These are phyloP conservation scores for Anoplius nigerrimus DNA, from an alignment of 2,888 invertebrate species.

Conservation along the genomic window DNA sequence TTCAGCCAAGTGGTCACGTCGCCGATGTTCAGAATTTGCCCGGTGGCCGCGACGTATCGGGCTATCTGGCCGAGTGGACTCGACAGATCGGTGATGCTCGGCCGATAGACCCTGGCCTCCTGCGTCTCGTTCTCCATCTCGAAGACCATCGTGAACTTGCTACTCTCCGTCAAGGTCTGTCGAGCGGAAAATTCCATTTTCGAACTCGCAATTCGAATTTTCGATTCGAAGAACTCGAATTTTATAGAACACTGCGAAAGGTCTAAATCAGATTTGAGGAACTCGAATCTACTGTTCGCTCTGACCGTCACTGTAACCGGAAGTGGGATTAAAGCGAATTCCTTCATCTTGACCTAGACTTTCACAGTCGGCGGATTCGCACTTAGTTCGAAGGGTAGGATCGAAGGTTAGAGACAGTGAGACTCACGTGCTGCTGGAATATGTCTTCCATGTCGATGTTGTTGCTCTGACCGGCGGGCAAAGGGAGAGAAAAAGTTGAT, in stretches of 20 bases:
- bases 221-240: background rate
- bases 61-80: constrained; percentile 88
- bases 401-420: too few relatives aligned
- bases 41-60: constrained; percentile 89
- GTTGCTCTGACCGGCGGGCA: constrained; percentile 75
- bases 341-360: too few relatives aligned
- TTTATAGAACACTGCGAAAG: too few relatives aligned
- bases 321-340: too few relatives aligned
- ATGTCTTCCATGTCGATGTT: constrained; percentile 83
- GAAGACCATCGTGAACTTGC: constrained; percentile 89
- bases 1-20: constrained; percentile 89
- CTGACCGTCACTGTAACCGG: too few relatives aligned
- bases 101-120: constrained; percentile 80
- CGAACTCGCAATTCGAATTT: background rate
- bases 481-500: constrained; percentile 55
- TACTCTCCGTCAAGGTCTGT: constrained; percentile 73
- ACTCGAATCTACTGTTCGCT: too few relatives aligned
- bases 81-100: constrained; percentile 79
- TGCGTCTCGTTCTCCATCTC: constrained; percentile 85
- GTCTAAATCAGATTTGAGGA: too few relatives aligned
- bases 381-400: too few relatives aligned
- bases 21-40: constrained; percentile 92
- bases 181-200: too few relatives aligned
- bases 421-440: constrained; percentile 77
- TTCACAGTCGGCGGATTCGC: too few relatives aligned